Conservation (phyloP, 2,113 vertebrate species). For the Atherinomorus stipes region DNA sequence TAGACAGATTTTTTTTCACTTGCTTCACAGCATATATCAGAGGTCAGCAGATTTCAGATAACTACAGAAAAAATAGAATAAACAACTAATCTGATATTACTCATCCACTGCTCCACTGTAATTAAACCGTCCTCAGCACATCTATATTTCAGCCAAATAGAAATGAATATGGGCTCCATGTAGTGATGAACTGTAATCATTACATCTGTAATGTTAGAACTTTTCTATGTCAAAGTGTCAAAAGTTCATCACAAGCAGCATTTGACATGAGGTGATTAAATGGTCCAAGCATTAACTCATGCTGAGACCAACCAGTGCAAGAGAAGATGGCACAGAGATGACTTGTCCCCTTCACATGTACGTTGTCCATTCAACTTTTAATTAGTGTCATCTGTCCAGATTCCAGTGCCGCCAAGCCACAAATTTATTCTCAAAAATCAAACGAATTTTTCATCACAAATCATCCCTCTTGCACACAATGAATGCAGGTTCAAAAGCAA, state of each 20-base stretch:
- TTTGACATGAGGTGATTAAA: neutral
- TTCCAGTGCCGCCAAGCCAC: conserved; percentile 75
- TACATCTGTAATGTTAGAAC: neutral
- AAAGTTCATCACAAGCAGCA: conserved; percentile 23
- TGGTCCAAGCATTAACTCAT: conserved; percentile 16
- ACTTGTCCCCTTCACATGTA: conserved; percentile 5
- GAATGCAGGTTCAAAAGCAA: conserved; percentile 55
- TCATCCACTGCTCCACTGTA: neutral
- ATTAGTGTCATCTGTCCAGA: conserved; percentile 74
- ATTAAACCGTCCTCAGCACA: neutral
- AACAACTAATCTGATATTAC: conserved; percentile 17
- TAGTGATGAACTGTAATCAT: neutral
- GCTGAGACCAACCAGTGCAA: conserved; percentile 31
- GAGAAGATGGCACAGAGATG: conserved; percentile 51
- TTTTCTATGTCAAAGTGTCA: conserved; percentile 1
- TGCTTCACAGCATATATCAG: conserved; percentile 40
- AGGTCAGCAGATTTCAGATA: conserved; percentile 1
- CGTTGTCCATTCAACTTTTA: conserved; percentile 40
- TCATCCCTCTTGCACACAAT: conserved; percentile 51
- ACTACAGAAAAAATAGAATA: conserved; percentile 17
- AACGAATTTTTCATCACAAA: conserved; percentile 34
- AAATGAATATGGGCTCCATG: neutral
- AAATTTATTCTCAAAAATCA: conserved; percentile 40
- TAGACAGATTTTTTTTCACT: neutral
- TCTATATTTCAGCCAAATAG: conserved; percentile 7